Conservation (phyloP, 2,113 vertebrate species). For the Polyodon spathula region DNA sequence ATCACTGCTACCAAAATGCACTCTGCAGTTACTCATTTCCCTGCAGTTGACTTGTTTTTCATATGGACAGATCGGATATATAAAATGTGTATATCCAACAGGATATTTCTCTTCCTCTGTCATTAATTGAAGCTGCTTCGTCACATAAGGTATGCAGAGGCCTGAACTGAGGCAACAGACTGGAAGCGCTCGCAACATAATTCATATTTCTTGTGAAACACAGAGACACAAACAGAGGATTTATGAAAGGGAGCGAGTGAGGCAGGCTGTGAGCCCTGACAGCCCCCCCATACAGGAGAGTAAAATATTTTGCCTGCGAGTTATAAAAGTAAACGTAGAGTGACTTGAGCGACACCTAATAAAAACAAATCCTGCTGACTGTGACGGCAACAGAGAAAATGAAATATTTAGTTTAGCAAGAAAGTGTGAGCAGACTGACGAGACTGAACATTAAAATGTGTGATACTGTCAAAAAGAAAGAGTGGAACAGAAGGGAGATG, state of each 20-base stretch:
- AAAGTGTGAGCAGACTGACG: not conserved
- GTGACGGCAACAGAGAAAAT: slow-evolving; percentile 12
- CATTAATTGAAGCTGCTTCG: not conserved
- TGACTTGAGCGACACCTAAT: slow-evolving; percentile 11
- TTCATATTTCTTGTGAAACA: slow-evolving; percentile 3
- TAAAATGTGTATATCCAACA: too few relatives aligned
- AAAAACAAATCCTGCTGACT: slow-evolving; percentile 20
- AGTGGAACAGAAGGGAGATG: not conserved
- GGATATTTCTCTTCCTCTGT: not conserved
- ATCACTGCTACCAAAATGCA: too few relatives aligned
- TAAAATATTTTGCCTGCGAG: slow-evolving; percentile 10
- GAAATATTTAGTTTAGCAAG: slow-evolving; percentile 15
- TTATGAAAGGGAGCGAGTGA: slow-evolving; percentile 7
- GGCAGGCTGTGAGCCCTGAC: slow-evolving; percentile 10
- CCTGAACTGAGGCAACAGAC: not conserved
- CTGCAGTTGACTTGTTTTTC: too few relatives aligned
- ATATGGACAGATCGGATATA: too few relatives aligned
- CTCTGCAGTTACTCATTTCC: too few relatives aligned
- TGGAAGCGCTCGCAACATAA: slow-evolving; percentile 4
- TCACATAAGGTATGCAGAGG: not conserved
- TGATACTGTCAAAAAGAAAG: not conserved
- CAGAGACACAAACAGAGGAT: slow-evolving; percentile 4
- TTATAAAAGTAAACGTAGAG: slow-evolving; percentile 9
- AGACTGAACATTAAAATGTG: slow-evolving; percentile 13
- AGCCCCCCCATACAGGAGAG: not conserved